Conservation (phyloP, 2,797 vertebrate genomes). For the Pangasius sanitwongsei region DNA sequence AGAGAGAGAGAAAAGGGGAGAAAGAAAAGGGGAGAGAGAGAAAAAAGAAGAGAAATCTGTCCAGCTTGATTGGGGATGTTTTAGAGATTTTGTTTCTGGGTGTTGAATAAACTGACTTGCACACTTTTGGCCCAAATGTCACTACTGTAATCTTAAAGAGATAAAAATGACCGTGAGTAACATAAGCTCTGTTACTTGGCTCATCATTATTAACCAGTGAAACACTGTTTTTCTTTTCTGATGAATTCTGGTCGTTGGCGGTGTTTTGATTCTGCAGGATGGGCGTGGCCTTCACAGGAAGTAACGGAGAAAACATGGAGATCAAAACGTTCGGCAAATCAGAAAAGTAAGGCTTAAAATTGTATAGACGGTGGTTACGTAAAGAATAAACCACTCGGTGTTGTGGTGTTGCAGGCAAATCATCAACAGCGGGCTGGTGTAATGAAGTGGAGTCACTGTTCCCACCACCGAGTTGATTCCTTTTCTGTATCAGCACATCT, state of each 20-base stretch:
- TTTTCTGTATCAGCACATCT: background rate
- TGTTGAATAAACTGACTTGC: conserved; percentile 1
- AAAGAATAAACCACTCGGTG: background rate
- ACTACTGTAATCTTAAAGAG: background rate
- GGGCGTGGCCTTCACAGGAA: conserved; percentile 86
- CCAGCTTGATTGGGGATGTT: background rate
- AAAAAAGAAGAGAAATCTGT: background rate
- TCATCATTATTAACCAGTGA: background rate
- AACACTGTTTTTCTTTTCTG: background rate
- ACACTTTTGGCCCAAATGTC: background rate
- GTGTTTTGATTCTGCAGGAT: conserved; percentile 71
- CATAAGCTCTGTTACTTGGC: background rate
- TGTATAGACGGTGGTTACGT: background rate
- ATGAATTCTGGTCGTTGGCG: background rate
- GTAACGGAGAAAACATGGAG: conserved; percentile 85
- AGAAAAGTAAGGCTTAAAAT: conserved; percentile 80
- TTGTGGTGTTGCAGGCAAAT: background rate
- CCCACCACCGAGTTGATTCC: background rate
- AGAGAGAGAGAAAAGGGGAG: background rate
- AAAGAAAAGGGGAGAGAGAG: no score
- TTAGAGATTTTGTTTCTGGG: background rate
- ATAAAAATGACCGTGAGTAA: background rate
- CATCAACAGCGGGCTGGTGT: background rate
- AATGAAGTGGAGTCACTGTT: background rate
- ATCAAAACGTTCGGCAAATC: conserved; percentile 89